Evolutionary conservation across 1,140 invertebrate genomes (phyloP).

Genomic region (Chionoecetes opilio): DNA sequence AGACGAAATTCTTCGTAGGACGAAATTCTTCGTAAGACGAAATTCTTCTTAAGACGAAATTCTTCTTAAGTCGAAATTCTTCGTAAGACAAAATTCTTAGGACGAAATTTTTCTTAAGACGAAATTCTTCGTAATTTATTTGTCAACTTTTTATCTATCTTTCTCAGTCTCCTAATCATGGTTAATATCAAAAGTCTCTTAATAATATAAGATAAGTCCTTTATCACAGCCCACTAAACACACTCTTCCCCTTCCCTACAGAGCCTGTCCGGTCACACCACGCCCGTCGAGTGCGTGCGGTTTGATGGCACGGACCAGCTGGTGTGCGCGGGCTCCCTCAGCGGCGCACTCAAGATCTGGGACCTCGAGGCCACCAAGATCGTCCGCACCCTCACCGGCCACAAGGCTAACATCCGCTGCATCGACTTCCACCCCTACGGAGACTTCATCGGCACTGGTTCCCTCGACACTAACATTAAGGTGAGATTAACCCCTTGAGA

Average conservation of each 20-base stretch:
- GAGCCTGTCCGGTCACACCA: conserved; percentile 96
- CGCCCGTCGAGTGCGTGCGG: conserved; percentile 96
- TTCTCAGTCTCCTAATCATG: too few relatives aligned
- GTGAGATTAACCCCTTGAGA: conserved; percentile 82
- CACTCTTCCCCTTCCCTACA: conserved; percentile 84
- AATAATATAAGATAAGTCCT: too few relatives aligned
- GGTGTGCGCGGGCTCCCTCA: conserved; percentile 96
- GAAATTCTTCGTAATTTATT: too few relatives aligned
- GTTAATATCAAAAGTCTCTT: too few relatives aligned
- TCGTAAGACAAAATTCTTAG: too few relatives aligned
- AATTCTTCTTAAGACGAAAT: too few relatives aligned
- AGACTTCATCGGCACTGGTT: conserved; percentile 96
- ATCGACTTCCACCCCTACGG: conserved; percentile 99
- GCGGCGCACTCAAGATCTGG: conserved; percentile 97
- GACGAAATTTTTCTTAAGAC: too few relatives aligned
- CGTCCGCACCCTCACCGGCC: conserved; percentile 95
- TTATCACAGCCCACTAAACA: too few relatives aligned
- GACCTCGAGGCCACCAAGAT: conserved; percentile 97
- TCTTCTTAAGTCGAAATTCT: too few relatives aligned
- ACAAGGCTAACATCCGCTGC: conserved; percentile 94
- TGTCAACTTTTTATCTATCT: too few relatives aligned
- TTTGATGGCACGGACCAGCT: conserved; percentile 97
- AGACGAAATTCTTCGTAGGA: too few relatives aligned
- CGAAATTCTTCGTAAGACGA: too few relatives aligned
- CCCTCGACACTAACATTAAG: conserved; percentile 95